Base-by-base conservation (phyloP, 2,888 invertebrate genomes). In the Anticlea derivata region DNA sequence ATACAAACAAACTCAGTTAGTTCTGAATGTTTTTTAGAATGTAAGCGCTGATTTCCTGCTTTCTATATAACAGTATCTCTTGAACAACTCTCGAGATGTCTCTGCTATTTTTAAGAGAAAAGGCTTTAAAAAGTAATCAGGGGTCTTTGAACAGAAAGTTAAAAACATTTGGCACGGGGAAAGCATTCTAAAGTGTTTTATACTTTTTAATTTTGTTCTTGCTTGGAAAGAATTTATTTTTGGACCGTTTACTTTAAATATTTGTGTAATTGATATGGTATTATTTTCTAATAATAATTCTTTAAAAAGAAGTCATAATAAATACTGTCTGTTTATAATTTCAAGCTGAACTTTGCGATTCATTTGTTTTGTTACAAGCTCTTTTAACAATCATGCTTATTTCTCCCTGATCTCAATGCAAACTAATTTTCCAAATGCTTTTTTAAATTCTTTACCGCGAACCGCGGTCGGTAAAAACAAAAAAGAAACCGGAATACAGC, bases 111-210 rank as follows among this genome's bases (percentile, higher is more conserved):
- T 76, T 75, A 80, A 80, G 71, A 70, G 61, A 75, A 80, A 83
- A 75, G 78, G 76, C 78, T 75, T 86, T 82, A 81, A 83, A 82
- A 87, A 77, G 83, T 85, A 88, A 87, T 88, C 86, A 84, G 78
- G 81, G 76, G 80, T 71, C 67, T 70, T 66, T 69, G 75, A 77
- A 75, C 64, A 59, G 71, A 75, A 74, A 78, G 74, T 80, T 76
- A 60, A 70, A 74, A 78, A 76, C 81, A 78, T 83, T 87, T 85
- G 75, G 80, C 80, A 53, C 59, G 68, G 63, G 59, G 63, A 65
- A 67, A 65, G 78, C 78, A 71, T 86, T 82, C 75, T 78, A 67
- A 78, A 78, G 75, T 79, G 73, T 78, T 82, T 86, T 82, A 82
- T 77, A 76, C 72, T 73, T 75, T 82, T 77, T 82, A 80, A 85